These are phyloP conservation scores for Monomorium pharaonis DNA, from an alignment of 1,140 invertebrate genomes.

Conservation along the genomic window DNA sequence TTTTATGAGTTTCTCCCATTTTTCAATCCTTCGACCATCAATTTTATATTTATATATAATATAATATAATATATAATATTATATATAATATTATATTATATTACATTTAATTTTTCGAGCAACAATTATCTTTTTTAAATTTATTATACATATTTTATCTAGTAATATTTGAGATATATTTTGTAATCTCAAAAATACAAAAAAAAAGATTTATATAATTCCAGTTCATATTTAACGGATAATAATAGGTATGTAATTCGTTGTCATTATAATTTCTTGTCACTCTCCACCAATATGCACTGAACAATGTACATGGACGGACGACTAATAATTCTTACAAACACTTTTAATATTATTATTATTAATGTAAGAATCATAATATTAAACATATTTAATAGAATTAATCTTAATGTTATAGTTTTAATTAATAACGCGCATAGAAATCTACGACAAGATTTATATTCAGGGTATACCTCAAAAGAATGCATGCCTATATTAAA, in stretches of 20 bases:
- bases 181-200: background rate
- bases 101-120: too few species aligned
- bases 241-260: background rate
- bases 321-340: conserved; percentile 34
- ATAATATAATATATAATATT: too few species aligned
- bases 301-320: background rate
- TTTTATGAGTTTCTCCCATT: background rate
- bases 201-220: background rate
- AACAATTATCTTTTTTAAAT: too few species aligned
- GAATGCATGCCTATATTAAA: conserved; percentile 31
- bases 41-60: background rate
- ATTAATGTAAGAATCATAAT: too few species aligned
- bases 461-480: conserved; percentile 9
- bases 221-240: background rate
- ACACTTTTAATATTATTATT: background rate
- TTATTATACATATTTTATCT: background rate
- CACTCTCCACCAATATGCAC: conserved; percentile 8
- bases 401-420: too few species aligned
- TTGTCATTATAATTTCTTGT: background rate
- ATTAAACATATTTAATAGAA: too few species aligned
- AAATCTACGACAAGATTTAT: conserved; percentile 19
- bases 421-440: conserved; percentile 13
- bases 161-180: background rate
- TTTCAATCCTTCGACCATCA: background rate
- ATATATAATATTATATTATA: too few species aligned